Conservation (phyloP, 2,888 invertebrate genomes). For the Polyommatus icarus region DNA sequence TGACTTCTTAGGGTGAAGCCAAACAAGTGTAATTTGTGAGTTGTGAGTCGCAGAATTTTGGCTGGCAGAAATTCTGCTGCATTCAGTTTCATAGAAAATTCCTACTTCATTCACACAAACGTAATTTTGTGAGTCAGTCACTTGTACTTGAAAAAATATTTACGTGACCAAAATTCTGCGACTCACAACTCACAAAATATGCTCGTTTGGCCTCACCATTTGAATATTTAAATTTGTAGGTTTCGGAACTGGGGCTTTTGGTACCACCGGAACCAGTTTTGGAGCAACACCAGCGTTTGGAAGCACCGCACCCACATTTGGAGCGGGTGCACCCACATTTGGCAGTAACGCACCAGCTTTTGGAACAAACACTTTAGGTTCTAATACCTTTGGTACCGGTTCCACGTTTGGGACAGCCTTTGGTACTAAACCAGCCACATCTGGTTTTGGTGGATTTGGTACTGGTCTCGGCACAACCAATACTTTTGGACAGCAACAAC, state of each 20-base stretch:
- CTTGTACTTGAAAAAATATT: too few species aligned
- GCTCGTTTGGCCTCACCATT: too few species aligned
- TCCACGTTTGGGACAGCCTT: slow-evolving; percentile 70
- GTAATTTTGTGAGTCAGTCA: too few species aligned
- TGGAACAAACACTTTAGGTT: slow-evolving; percentile 61
- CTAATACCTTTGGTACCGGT: slow-evolving; percentile 59
- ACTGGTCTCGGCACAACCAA: slow-evolving; percentile 65
- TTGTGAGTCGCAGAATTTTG: too few species aligned
- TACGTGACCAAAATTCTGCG: too few species aligned
- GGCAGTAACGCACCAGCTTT: slow-evolving; percentile 55
- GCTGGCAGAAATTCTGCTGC: too few species aligned
- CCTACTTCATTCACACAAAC: too few species aligned
- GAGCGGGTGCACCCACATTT: slow-evolving; percentile 42
- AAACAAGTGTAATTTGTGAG: too few species aligned
- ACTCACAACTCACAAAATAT: too few species aligned
- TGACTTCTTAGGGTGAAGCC: too few species aligned
- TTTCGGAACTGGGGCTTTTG: slow-evolving; percentile 56
- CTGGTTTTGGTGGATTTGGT: slow-evolving; percentile 74
- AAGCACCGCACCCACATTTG: slow-evolving; percentile 55
- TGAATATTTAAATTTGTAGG: slow-evolving; percentile 48
- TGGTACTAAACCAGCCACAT: slow-evolving; percentile 65
- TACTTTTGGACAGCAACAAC: slow-evolving; percentile 72
- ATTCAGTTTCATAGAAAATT: too few species aligned
- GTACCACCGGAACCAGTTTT: slow-evolving; percentile 54
- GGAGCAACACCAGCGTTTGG: slow-evolving; percentile 59